Evolutionary conservation across 2,113 vertebrate species (phyloP).

Genomic region (Leptocoma aspasia): DNA sequence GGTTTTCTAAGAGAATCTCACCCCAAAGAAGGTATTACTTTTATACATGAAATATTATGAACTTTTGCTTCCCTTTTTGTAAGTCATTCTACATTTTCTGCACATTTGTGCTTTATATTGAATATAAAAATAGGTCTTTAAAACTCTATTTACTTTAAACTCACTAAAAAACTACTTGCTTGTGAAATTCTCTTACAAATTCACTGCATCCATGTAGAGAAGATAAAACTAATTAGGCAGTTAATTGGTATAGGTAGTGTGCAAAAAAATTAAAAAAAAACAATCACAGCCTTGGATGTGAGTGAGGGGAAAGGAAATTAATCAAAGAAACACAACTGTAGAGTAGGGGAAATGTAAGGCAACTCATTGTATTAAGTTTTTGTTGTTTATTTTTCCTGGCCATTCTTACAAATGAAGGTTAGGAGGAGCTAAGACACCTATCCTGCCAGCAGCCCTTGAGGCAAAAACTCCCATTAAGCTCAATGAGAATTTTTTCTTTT

Average conservation of each 20-base stretch:
- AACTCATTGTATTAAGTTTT: slow-evolving; percentile 39
- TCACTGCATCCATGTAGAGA: slow-evolving; percentile 80
- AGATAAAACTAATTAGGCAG: slow-evolving; percentile 79
- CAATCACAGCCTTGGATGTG: slow-evolving; percentile 56
- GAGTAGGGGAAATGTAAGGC: slow-evolving; percentile 53
- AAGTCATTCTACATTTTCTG: slow-evolving; percentile 82
- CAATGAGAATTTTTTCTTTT: slow-evolving; percentile 42
- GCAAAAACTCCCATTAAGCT: slow-evolving; percentile 54
- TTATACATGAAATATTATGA: slow-evolving; percentile 77
- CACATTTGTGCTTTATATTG: slow-evolving; percentile 83
- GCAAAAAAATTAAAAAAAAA: slow-evolving; percentile 66
- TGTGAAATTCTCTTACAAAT: slow-evolving; percentile 87
- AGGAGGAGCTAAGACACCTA: slow-evolving; percentile 31
- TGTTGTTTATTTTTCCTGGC: slow-evolving; percentile 15
- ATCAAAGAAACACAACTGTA: slow-evolving; percentile 40
- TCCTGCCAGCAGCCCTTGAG: slow-evolving; percentile 50
- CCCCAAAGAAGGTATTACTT: slow-evolving; percentile 77
- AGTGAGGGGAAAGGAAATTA: slow-evolving; percentile 21
- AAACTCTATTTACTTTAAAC: slow-evolving; percentile 81
- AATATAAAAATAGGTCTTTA: slow-evolving; percentile 86
- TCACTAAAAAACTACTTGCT: slow-evolving; percentile 85
- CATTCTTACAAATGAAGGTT: slow-evolving; percentile 39
- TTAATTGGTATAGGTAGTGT: slow-evolving; percentile 79
- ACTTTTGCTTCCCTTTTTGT: slow-evolving; percentile 78
- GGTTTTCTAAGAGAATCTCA: slow-evolving; percentile 71